Conservation (phyloP, 2,113 vertebrate species). For the Ochotona curzoniae region DNA sequence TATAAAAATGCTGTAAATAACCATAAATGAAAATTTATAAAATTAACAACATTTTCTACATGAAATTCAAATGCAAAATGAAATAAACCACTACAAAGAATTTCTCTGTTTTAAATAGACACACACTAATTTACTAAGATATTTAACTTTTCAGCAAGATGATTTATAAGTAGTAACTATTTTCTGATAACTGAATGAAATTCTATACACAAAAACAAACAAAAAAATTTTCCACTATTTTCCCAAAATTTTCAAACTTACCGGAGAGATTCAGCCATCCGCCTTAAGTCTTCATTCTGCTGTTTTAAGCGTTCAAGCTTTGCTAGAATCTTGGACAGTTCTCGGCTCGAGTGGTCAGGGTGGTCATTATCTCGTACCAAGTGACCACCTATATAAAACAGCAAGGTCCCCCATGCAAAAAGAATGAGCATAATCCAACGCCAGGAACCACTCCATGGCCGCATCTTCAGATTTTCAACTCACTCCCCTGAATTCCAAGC, state of each 20-base stretch:
- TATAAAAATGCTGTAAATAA: conserved; percentile 25
- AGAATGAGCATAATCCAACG: conserved; percentile 99
- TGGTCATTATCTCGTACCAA: conserved; percentile 97
- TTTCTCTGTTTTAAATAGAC: conserved; percentile 6
- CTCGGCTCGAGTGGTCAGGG: conserved; percentile 96
- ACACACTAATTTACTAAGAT: conserved; percentile 22
- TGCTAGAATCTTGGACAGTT: conserved; percentile 98
- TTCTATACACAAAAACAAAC: conserved; percentile 20
- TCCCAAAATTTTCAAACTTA: conserved; percentile 82
- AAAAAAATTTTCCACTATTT: background rate
- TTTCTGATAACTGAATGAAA: background rate
- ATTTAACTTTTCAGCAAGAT: conserved; percentile 57
- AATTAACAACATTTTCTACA: conserved; percentile 36
- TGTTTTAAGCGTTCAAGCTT: conserved; percentile 99
- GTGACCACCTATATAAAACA: conserved; percentile 99
- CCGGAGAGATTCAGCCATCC: conserved; percentile 99
- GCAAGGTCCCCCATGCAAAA: conserved; percentile 97
- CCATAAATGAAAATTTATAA: conserved; percentile 23
- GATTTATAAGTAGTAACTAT: conserved; percentile 2
- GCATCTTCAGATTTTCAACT: conserved; percentile 93
- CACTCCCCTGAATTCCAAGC: conserved; percentile 78
- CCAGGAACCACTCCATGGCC: conserved; percentile 99
- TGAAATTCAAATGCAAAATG: conserved; percentile 53
- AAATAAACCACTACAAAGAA: conserved; percentile 5
- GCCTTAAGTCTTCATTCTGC: conserved; percentile 98